Evolutionary conservation across 2,797 vertebrate genomes (phyloP).

Genomic region (Labroides dimidiatus): DNA sequence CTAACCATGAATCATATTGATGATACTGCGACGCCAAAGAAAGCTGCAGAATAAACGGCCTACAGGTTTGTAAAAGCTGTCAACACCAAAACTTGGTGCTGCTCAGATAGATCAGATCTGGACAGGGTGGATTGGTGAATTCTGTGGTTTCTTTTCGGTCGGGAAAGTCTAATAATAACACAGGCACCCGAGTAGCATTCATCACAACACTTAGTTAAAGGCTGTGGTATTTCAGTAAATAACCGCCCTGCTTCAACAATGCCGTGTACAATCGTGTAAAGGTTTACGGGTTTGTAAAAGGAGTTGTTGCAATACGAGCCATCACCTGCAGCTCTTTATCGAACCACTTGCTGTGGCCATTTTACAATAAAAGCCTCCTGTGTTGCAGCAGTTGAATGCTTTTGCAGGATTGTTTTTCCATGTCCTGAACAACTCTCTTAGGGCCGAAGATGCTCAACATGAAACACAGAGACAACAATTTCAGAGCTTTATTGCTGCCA

Average conservation of each 20-base stretch:
- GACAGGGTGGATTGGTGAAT: background rate
- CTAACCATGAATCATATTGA: background rate
- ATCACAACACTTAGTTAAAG: background rate
- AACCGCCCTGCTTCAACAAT: background rate
- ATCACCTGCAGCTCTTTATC: conserved; percentile 11
- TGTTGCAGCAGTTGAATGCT: conserved; percentile 13
- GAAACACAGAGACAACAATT: background rate
- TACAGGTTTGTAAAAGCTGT: too few species aligned
- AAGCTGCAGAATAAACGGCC: background rate
- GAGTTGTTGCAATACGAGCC: conserved; percentile 15
- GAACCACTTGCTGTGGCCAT: background rate
- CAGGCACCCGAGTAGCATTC: background rate
- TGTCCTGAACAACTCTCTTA: conserved; percentile 1
- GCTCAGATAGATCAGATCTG: background rate
- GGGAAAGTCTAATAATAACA: background rate
- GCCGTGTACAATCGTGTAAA: background rate
- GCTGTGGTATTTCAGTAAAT: background rate
- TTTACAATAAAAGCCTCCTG: conserved; percentile 9
- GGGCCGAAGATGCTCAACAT: background rate
- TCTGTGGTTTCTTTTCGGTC: background rate
- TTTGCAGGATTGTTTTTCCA: conserved; percentile 17
- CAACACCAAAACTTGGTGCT: too few species aligned
- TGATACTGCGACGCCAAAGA: too few species aligned
- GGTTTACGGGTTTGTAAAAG: conserved; percentile 7
- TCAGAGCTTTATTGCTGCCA: background rate